These are phyloP conservation scores for Platypus cylindrus DNA, from an alignment of 2,888 invertebrate genomes.

Conservation along the genomic window DNA sequence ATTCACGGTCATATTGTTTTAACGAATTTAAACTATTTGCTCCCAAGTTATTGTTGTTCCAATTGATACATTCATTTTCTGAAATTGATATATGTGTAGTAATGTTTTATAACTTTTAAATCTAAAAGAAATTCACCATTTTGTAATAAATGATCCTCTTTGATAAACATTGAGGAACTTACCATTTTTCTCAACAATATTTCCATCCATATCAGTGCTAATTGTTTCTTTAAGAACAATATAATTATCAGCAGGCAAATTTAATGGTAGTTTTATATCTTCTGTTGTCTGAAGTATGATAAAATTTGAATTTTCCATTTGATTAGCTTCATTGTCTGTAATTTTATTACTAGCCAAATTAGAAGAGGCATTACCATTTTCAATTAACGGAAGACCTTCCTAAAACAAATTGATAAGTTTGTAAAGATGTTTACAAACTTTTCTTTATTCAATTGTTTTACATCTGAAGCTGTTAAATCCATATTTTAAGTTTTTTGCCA, in stretches of 20 bases:
- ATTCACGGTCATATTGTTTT: conserved; percentile 17
- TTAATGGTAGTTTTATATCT: conserved; percentile 21
- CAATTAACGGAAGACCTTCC: conserved; percentile 31
- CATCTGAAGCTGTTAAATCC: no score
- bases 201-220: neutral
- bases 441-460: no score
- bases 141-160: neutral
- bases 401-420: conserved; percentile 18
- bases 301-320: conserved; percentile 25
- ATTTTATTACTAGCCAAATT: conserved; percentile 29
- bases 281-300: conserved; percentile 24
- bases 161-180: neutral
- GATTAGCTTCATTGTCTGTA: conserved; percentile 16
- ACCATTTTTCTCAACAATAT: neutral
- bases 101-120: no score
- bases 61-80: no score
- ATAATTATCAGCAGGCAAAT: conserved; percentile 21
- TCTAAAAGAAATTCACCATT: neutral
- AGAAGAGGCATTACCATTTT: conserved; percentile 29
- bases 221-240: conserved; percentile 23
- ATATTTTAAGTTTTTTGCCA: no score
- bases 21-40: no score
- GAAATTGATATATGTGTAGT: no score
- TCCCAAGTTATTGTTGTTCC: no score
- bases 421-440: no score